Evolutionary conservation across 2,888 invertebrate genomes (phyloP).

Genomic region (Neocrepidodera transversa): DNA sequence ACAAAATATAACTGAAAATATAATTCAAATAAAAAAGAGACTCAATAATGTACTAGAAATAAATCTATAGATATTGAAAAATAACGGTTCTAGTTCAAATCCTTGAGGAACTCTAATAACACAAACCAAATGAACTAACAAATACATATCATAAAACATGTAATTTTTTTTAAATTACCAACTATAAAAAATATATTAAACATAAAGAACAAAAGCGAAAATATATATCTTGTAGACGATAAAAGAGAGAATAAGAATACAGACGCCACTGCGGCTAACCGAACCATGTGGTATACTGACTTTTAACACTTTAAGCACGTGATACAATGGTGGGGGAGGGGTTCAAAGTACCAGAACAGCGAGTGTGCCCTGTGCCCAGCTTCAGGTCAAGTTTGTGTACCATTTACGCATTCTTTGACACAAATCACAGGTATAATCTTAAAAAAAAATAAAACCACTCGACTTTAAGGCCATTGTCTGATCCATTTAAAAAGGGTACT

Average conservation of each 20-base stretch:
- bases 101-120: no score
- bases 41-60: no score
- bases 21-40: no score
- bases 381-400: constrained; percentile 35
- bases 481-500: constrained; percentile 27
- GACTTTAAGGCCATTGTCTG: constrained; percentile 30
- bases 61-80: no score
- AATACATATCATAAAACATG: no score
- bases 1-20: no score
- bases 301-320: constrained; percentile 35
- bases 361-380: constrained; percentile 32
- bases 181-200: no score
- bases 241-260: not conserved
- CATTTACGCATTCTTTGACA: constrained; percentile 36
- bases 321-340: constrained; percentile 30
- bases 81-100: no score
- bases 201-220: no score
- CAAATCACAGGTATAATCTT: constrained; percentile 39
- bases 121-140: no score
- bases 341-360: constrained; percentile 20
- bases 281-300: constrained; percentile 29
- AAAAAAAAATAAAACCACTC: constrained; percentile 33
- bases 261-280: constrained; percentile 27
- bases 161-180: no score
- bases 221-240: not conserved